A percentile compares a stretch with the other conserved stretches of the same genome.
phyloP scores from a whole-genome alignment of 2,797 vertebrate species.

The Mycteria americana region DNA sequence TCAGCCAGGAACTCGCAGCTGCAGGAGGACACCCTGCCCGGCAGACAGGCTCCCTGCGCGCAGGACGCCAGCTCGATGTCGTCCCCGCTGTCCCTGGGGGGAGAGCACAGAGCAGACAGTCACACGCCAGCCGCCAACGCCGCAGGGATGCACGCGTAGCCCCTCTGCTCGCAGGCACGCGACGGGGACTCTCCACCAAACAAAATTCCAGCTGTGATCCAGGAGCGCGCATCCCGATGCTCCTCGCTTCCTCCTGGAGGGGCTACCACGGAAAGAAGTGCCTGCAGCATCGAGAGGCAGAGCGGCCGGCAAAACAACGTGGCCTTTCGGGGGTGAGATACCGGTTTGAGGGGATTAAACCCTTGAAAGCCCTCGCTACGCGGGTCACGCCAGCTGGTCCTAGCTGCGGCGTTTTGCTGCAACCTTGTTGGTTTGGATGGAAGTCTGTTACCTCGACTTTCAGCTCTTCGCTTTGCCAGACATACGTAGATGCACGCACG shows the following conservation, averaged over 20 bases:
- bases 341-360: rapidly evolving
- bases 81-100: conserved; percentile 90
- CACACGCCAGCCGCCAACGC: rapidly evolving
- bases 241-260: neutral
- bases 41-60: conserved; percentile 83
- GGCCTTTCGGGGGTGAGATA: neutral
- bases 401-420: neutral
- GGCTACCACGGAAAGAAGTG: neutral
- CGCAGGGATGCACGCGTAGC: rapidly evolving
- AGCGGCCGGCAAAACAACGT: neutral
- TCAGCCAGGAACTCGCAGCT: conserved; percentile 93
- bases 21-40: conserved; percentile 86
- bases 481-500: rapidly evolving
- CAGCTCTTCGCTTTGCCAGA: neutral
- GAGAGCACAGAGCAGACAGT: neutral
- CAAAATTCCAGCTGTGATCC: neutral
- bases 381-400: rapidly evolving
- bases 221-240: neutral
- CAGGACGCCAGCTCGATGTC: conserved; percentile 91
- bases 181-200: rapidly evolving
- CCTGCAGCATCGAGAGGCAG: neutral
- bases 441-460: neutral
- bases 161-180: rapidly evolving
- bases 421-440: neutral
- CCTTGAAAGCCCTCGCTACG: neutral